These are phyloP conservation scores for Agelaius tricolor DNA, from an alignment of 2,113 vertebrate species.

Conservation along the genomic window DNA sequence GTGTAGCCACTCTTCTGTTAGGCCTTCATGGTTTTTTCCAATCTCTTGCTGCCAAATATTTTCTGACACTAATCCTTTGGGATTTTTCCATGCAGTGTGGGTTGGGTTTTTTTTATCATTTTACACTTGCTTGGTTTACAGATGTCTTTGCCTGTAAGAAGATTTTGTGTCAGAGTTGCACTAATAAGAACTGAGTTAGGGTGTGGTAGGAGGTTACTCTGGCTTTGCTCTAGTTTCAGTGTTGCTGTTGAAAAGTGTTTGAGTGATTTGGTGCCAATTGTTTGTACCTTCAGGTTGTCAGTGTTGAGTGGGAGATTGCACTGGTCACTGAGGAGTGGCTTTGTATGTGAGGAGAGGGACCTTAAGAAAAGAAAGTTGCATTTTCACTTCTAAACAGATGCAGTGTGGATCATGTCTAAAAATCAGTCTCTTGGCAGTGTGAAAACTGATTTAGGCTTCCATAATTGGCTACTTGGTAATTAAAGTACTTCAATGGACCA, in stretches of 20 bases:
- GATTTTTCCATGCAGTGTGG: neutral
- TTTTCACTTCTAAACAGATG: neutral
- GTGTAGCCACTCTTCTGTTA: neutral
- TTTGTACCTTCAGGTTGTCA: neutral
- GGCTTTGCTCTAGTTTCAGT: neutral
- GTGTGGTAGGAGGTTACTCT: neutral
- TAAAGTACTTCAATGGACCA: neutral
- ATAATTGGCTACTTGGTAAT: neutral
- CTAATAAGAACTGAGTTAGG: neutral
- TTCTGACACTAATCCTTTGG: constrained; percentile 8
- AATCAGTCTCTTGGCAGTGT: neutral
- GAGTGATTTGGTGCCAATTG: neutral
- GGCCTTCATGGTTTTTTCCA: neutral
- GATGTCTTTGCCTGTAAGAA: neutral
- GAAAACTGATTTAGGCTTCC: neutral
- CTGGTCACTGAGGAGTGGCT: neutral
- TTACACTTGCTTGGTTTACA: neutral
- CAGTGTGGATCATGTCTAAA: neutral
- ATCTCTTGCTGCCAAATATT: constrained; percentile 29
- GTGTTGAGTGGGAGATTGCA: neutral
- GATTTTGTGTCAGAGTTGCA: neutral
- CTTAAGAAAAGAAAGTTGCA: neutral
- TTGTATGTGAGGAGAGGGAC: neutral
- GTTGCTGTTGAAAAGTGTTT: neutral
- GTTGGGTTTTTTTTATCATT: neutral